These are phyloP conservation scores for Pangasianodon hypophthalmus DNA, from an alignment of 2,113 vertebrate species.

Conservation along the genomic window DNA sequence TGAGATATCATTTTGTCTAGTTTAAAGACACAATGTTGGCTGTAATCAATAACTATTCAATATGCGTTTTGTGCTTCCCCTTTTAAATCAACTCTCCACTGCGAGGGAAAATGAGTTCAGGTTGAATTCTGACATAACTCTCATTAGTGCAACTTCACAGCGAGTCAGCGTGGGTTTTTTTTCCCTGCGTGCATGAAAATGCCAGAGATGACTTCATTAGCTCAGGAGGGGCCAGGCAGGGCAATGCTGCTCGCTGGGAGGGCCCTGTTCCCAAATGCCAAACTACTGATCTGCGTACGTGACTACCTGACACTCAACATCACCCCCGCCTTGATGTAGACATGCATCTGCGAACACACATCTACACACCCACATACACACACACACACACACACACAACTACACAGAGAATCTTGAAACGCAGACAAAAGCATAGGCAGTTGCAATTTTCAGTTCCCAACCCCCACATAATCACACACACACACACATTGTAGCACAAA, in stretches of 20 bases:
- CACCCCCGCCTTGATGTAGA: slow-evolving; percentile 17
- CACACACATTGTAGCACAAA: slow-evolving; percentile 11
- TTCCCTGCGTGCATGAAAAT: slow-evolving; percentile 41
- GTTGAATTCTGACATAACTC: slow-evolving; percentile 47
- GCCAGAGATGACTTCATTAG: slow-evolving; percentile 56
- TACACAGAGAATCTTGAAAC: neutral
- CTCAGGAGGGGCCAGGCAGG: slow-evolving; percentile 42
- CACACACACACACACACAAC: slow-evolving; percentile 2
- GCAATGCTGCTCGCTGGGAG: slow-evolving; percentile 29
- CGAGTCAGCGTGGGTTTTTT: slow-evolving; percentile 24
- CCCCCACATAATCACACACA: slow-evolving; percentile 1
- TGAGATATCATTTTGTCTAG: neutral
- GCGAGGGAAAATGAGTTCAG: slow-evolving; percentile 24
- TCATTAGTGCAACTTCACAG: slow-evolving; percentile 48
- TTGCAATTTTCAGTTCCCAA: slow-evolving; percentile 9
- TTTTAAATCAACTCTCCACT: slow-evolving; percentile 24
- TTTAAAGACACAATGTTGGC: neutral
- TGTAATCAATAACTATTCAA: neutral
- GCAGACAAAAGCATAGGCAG: neutral
- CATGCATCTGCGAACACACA: slow-evolving; percentile 12
- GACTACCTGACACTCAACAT: slow-evolving; percentile 37
- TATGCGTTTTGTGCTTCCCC: neutral
- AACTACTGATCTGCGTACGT: slow-evolving; percentile 46
- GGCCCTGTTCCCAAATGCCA: slow-evolving; percentile 53
- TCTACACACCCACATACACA: neutral